phyloP scores from a whole-genome alignment of 2,113 vertebrate genomes.

The Myodes glareolus region DNA sequence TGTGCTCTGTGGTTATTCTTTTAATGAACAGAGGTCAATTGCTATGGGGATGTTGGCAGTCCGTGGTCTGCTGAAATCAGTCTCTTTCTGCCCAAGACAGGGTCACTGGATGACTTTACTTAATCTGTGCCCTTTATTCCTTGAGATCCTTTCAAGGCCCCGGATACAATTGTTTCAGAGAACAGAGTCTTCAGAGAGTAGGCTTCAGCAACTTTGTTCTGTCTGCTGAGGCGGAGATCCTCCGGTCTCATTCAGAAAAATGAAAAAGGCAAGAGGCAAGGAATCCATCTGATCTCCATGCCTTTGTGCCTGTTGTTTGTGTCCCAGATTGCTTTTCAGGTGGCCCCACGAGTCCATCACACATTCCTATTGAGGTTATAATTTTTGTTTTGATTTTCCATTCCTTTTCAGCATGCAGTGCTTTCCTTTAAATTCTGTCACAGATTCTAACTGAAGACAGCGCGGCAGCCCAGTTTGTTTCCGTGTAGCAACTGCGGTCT shows the following conservation, averaged over 20 bases:
- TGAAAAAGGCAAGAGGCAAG: neutral
- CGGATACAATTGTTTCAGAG: neutral
- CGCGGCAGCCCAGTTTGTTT: neutral
- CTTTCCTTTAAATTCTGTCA: slow-evolving; percentile 36
- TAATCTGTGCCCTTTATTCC: slow-evolving; percentile 52
- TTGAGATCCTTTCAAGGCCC: slow-evolving; percentile 15
- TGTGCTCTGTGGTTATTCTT: neutral
- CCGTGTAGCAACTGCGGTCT: neutral
- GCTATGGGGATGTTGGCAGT: neutral
- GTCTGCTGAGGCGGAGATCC: neutral
- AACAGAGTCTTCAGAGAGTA: neutral
- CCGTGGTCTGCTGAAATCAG: slow-evolving; percentile 41
- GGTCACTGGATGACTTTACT: slow-evolving; percentile 66
- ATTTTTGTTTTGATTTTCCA: slow-evolving; percentile 62
- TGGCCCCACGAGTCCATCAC: neutral
- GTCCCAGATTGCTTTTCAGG: slow-evolving; percentile 38
- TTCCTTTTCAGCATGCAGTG: neutral
- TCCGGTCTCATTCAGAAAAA: neutral
- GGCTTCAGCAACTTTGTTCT: neutral
- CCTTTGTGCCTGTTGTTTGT: slow-evolving; percentile 27
- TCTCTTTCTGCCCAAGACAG: slow-evolving; percentile 38
- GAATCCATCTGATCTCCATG: slow-evolving; percentile 11
- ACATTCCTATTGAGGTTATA: slow-evolving; percentile 17
- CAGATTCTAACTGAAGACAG: slow-evolving; percentile 24
- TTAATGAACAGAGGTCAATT: slow-evolving; percentile 27